phyloP scores from a whole-genome alignment of 2,888 invertebrate species.

The Fragum whitleyi region DNA sequence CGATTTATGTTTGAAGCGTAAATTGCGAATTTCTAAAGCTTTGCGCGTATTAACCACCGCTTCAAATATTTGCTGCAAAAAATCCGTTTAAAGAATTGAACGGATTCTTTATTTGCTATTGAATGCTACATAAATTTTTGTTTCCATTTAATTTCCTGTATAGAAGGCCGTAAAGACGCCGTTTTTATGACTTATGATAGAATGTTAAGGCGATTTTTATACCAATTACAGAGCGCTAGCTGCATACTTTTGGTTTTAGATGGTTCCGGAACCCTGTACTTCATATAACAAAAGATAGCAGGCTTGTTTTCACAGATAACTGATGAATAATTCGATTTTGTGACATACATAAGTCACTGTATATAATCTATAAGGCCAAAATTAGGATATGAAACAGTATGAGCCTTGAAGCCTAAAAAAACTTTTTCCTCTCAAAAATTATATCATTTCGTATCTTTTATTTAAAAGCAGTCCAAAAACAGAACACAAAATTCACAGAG shows the following conservation, averaged over 20 bases:
- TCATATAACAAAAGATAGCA: too few species aligned
- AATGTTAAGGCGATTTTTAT: constrained; percentile 25
- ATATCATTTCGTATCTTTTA: too few species aligned
- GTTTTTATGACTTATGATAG: constrained; percentile 38
- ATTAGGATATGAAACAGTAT: too few species aligned
- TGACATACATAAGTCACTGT: too few species aligned
- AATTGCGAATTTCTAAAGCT: constrained; percentile 42
- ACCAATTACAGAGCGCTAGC: constrained; percentile 10
- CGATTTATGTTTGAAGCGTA: constrained; percentile 37
- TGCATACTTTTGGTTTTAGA: constrained; percentile 18
- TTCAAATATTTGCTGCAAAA: constrained; percentile 18
- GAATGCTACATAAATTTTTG: constrained; percentile 59
- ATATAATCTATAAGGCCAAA: too few species aligned
- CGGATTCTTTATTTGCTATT: constrained; percentile 29
- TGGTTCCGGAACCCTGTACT: background rate
- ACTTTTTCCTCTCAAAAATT: too few species aligned
- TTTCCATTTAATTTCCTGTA: constrained; percentile 66
- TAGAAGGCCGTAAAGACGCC: constrained; percentile 53
- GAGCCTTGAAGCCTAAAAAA: too few species aligned
- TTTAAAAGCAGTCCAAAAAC: too few species aligned
- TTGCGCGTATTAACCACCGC: constrained; percentile 27
- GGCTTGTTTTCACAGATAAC: too few species aligned
- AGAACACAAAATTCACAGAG: too few species aligned
- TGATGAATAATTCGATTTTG: too few species aligned
- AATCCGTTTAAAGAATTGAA: constrained; percentile 25